phyloP scores from a whole-genome alignment of 2,113 vertebrate genomes.

The Fregetta grallaria region DNA sequence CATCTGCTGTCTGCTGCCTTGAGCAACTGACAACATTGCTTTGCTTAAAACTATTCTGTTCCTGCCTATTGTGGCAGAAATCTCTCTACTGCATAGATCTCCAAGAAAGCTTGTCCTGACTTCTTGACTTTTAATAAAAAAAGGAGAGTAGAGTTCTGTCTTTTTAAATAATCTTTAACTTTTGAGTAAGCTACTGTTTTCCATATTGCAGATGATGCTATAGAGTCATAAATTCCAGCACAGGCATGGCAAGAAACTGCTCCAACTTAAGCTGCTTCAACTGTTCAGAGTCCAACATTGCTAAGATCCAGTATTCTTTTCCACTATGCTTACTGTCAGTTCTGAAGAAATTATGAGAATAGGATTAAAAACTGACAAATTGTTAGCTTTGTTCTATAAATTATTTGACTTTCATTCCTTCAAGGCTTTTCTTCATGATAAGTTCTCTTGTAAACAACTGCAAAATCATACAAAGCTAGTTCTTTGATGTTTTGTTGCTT shows the following conservation, averaged over 20 bases:
- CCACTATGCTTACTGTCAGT: neutral
- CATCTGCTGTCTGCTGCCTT: neutral
- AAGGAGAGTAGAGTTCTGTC: neutral
- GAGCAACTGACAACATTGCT: slow-evolving; percentile 12
- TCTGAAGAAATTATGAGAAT: neutral
- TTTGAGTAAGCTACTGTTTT: neutral
- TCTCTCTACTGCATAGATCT: neutral
- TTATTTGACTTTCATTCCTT: neutral
- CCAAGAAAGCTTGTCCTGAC: neutral
- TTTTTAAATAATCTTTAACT: neutral
- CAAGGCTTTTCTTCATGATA: neutral
- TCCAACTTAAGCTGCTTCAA: neutral
- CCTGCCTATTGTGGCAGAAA: slow-evolving; percentile 4
- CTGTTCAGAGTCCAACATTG: neutral
- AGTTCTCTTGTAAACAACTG: neutral
- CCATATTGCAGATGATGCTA: neutral
- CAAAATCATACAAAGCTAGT: neutral
- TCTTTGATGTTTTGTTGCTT: neutral
- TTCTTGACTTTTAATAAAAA: neutral
- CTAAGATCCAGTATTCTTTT: neutral
- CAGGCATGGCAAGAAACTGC: neutral
- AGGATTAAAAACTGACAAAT: neutral
- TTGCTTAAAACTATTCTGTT: slow-evolving; percentile 16
- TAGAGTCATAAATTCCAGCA: neutral
- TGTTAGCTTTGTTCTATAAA: neutral